Base-by-base conservation (phyloP, 2,113 vertebrate species). In the Caloenas nicobarica region DNA sequence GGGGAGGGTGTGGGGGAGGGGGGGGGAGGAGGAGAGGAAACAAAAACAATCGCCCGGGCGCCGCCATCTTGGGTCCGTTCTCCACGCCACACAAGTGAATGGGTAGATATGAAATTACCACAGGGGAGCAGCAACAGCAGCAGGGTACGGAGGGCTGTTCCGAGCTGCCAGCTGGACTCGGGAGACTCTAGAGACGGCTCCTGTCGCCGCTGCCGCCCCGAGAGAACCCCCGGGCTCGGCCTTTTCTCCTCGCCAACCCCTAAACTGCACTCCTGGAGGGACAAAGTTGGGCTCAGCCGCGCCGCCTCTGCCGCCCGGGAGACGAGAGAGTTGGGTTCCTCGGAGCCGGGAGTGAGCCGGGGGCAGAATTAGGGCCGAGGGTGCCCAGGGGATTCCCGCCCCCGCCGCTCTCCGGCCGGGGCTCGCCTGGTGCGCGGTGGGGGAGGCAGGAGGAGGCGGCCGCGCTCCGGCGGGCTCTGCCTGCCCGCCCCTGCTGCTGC, bases 21-120 rank as follows among this genome's bases (percentile, higher is more conserved):
- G 50, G 86, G 81, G 81, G 81, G 89, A 83, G 56, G 89, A 56
- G 95, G 87, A 96, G 96, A 96, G 97, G 97, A 98, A 98, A 98
- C 98, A 98, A 99, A 98, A 98, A 98, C 98, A 98, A 98, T 98
- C 95, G 86, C 81, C 97, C 97, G 97, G 97, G 93, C 95, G 95
- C 95, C 98, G 98, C 99, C 98, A 99, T 99, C 98, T 99, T 99
- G 98, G 98, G 97, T 97, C 91, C 77, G 94, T 95, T 96, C 94
- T 95, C 95, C 86, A 86, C 97, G 89, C 95, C 95, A 91, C 89
- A 34, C 95, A 44, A 91, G 96, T 98, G 97, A 98, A 98, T 98
- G 97, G 96, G 97, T 97, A 96, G 97, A 87, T 96, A 97, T 97
- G 97, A 97, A 94, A 97, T 95, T 96, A 62, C 95, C 95, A 96